phyloP scores from a whole-genome alignment of 2,888 invertebrate species.

The Vesta saturnalis region DNA sequence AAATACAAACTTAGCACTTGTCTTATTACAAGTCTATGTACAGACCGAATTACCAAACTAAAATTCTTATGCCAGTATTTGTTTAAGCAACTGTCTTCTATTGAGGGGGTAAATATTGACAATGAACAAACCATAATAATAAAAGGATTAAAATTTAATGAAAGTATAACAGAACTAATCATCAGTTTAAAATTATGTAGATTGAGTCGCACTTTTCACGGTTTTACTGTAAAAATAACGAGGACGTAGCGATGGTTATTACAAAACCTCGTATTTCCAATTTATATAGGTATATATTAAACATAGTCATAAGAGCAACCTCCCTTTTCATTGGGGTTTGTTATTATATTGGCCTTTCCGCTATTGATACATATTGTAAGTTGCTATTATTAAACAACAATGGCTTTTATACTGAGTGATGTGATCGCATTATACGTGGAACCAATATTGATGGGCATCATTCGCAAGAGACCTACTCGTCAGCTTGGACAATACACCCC shows the following conservation, averaged over 20 bases:
- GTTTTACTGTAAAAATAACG: conserved; percentile 23
- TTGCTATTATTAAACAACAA: conserved; percentile 43
- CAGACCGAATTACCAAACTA: conserved; percentile 43
- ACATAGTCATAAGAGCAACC: conserved; percentile 6
- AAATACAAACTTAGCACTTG: conserved; percentile 45
- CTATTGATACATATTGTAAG: conserved; percentile 33
- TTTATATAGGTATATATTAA: conserved; percentile 10
- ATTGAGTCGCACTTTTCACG: conserved; percentile 20
- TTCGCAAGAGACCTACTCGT: conserved; percentile 45
- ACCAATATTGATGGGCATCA: conserved; percentile 45
- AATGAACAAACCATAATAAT: conserved; percentile 45
- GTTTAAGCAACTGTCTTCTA: conserved; percentile 27
- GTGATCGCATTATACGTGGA: conserved; percentile 37
- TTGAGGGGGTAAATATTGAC: conserved; percentile 43
- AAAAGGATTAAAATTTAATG: conserved; percentile 55
- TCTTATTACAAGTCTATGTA: conserved; percentile 42
- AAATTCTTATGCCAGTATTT: conserved; percentile 41
- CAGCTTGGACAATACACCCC: conserved; percentile 40
- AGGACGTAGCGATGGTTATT: conserved; percentile 14
- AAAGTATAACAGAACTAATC: conserved; percentile 53
- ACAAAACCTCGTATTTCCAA: conserved; percentile 18
- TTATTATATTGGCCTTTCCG: conserved; percentile 23
- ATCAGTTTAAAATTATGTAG: conserved; percentile 24
- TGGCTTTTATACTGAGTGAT: conserved; percentile 43
- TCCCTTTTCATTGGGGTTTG: neutral